Evolutionary conservation across 2,113 vertebrate species (phyloP).

Genomic region (Ardeotis arabs): DNA sequence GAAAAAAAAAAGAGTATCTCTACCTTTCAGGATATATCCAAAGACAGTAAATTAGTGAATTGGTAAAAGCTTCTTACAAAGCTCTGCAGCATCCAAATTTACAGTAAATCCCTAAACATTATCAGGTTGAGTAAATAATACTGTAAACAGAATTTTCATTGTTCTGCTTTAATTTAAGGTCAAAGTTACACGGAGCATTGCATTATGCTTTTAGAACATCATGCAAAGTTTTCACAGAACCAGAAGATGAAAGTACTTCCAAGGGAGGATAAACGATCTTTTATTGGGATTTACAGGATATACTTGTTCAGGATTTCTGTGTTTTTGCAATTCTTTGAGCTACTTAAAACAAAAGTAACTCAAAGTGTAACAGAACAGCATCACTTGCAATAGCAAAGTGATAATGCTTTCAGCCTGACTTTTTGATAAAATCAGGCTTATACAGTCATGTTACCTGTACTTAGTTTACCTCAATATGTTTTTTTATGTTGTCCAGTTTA

Average conservation of each 20-base stretch:
- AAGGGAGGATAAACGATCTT: not conserved
- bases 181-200: not conserved
- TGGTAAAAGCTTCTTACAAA: conserved; percentile 10
- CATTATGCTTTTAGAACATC: not conserved
- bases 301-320: not conserved
- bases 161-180: conserved; percentile 6
- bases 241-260: not conserved
- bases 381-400: not conserved
- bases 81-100: not conserved
- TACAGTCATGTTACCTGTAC: not conserved
- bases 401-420: not conserved
- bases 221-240: not conserved
- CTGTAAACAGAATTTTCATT: not conserved
- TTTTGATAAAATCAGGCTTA: not conserved
- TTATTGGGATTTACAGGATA: not conserved
- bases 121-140: conserved; percentile 15
- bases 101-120: not conserved
- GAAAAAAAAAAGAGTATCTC: not conserved
- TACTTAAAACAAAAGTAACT: not conserved
- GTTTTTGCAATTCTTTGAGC: not conserved
- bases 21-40: not conserved
- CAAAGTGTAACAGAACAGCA: not conserved
- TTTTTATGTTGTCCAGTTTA: not conserved
- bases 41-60: conserved; percentile 26
- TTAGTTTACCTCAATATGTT: not conserved